These are phyloP conservation scores for Drosophila paracracens DNA, from an alignment of 2,888 invertebrate genomes.

Conservation along the genomic window DNA sequence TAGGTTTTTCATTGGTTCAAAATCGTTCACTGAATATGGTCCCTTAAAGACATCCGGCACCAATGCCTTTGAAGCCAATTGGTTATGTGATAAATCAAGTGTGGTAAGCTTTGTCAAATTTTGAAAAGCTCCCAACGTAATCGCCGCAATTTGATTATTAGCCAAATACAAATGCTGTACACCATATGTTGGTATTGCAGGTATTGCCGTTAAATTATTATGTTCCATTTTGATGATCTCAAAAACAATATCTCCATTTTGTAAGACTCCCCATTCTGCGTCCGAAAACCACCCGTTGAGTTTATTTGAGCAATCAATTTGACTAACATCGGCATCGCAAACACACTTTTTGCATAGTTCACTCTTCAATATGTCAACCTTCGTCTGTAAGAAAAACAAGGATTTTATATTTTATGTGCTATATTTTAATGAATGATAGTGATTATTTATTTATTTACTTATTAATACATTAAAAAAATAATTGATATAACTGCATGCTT, in stretches of 20 bases:
- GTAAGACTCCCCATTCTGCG: conserved; percentile 86
- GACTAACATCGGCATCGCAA: conserved; percentile 85
- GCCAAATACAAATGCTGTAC: conserved; percentile 87
- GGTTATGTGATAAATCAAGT: conserved; percentile 90
- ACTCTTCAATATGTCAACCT: conserved; percentile 63
- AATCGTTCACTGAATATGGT: conserved; percentile 66
- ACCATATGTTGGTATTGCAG: conserved; percentile 86
- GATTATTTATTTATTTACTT: not conserved
- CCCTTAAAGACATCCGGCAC: conserved; percentile 89
- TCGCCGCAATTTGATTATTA: conserved; percentile 87
- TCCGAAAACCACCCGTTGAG: conserved; percentile 85
- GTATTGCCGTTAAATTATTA: conserved; percentile 77
- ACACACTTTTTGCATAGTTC: conserved; percentile 86
- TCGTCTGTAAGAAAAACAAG: conserved; percentile 49
- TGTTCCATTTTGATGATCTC: conserved; percentile 79
- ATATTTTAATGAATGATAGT: not conserved
- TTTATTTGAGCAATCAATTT: conserved; percentile 87
- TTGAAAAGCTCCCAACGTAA: conserved; percentile 88
- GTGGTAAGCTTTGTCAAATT: conserved; percentile 87
- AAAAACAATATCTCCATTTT: conserved; percentile 74
- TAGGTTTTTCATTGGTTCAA: conserved; percentile 74
- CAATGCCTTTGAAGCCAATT: conserved; percentile 87
- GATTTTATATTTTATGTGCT: not conserved
- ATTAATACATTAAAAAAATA: no score
- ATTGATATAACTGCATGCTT: not conserved